Conservation (phyloP, 1,140 invertebrate genomes). For the Rhizoglyphus robini region DNA sequence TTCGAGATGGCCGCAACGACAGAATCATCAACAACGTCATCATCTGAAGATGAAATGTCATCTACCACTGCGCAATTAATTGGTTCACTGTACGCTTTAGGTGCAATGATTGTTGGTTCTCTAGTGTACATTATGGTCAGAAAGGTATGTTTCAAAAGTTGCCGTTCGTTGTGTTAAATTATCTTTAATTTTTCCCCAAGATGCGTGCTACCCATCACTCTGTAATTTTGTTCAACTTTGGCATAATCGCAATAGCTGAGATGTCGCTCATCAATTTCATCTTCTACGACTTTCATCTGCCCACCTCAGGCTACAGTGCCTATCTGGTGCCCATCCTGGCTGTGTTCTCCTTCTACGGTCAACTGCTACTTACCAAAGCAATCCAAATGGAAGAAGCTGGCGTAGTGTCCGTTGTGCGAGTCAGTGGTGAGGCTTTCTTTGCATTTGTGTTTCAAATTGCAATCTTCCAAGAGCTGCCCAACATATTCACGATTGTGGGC, state of each 20-base stretch:
- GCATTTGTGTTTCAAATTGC: no score
- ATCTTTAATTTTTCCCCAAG: not conserved
- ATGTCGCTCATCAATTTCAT: no score
- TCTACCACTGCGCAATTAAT: conserved; percentile 40
- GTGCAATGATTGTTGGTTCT: conserved; percentile 69
- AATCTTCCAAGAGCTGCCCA: conserved; percentile 25
- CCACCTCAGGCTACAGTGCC: conserved; percentile 57
- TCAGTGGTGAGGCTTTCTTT: no score
- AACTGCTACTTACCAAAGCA: conserved; percentile 27
- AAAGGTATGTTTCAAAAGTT: no score
- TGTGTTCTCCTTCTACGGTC: conserved; percentile 27
- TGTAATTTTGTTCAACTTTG: conserved; percentile 76
- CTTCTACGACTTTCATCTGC: no score
- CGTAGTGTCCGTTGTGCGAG: conserved; percentile 28
- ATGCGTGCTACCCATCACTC: not conserved
- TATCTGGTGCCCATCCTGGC: conserved; percentile 59
- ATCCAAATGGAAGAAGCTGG: conserved; percentile 29
- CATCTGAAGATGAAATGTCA: not conserved
- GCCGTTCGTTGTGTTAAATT: no score
- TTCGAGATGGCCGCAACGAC: conserved; percentile 14
- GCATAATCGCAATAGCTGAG: conserved; percentile 60
- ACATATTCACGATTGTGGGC: conserved; percentile 50
- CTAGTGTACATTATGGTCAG: conserved; percentile 71
- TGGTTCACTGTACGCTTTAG: conserved; percentile 66
- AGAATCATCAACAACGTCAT: not conserved